Evolutionary conservation across 2,888 invertebrate genomes (phyloP), one percentile per base, ranked within the genome.

Genomic region (Drosophila tripunctata): DNA sequence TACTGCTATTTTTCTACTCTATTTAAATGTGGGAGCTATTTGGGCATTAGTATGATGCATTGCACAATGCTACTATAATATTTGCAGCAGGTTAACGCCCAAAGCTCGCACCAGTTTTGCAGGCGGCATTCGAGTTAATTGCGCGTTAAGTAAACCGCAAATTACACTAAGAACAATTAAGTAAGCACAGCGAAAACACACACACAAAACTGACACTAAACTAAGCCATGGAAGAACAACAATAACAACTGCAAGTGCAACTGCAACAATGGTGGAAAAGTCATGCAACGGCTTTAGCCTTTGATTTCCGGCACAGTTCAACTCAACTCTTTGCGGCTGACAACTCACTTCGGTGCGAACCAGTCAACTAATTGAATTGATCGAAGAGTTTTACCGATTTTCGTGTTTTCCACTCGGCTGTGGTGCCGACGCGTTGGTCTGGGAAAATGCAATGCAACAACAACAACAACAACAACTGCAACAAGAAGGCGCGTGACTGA

Each of bases 361-460:
- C 44, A 62, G 51, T 35, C 45, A 71, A 50, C 77, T 65, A 79
- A 87, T 85, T 82, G 79, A 76, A 74, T 63, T 74, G 51, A 58
- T 47, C 52, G 33, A 27, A 45, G 52, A 51, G 52, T 68, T 73
- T 73, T 69, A 43, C 44, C 51, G 51, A 48, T 17, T 75, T 65
- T 40, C 38, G 15, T 12, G 19, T 38, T 44, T 55, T 21, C 44
- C 47, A 21, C 30, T 10, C 36, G 47, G 35, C 41, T n/a, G n/a
- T n/a, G n/a, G n/a, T 33, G 17, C 33, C 47, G 27, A 24, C 44
- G 40, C 43, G 12, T 12, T 7, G 30, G 15, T n/a, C 48, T 51
- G 58, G 56, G 44, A 56, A 56, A 69, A 64, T 17, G 64, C 12
- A 24, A 24, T 43, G 52, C 47, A 68, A 17, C 61, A 19, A 35